Evolutionary conservation across 1,140 invertebrate species (phyloP).

Genomic region (Protaetia brevitarsis): DNA sequence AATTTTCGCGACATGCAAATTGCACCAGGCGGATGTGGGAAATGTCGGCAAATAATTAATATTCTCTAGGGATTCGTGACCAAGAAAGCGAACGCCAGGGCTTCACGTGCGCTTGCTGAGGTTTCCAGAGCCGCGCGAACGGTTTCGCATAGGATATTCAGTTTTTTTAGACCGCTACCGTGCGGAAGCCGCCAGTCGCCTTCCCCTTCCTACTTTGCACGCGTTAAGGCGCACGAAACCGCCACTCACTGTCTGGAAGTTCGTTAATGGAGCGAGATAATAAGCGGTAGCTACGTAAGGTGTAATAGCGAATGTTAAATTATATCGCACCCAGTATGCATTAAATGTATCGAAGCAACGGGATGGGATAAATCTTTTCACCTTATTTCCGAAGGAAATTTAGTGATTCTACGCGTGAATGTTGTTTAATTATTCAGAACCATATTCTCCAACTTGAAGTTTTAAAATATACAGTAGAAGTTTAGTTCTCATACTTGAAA

Average conservation of each 20-base stretch:
- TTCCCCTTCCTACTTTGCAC: background rate
- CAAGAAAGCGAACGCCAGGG: background rate
- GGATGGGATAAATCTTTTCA: too few relatives aligned
- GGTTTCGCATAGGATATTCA: background rate
- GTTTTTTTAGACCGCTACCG: too few relatives aligned
- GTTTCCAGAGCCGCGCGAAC: background rate
- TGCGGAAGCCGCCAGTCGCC: too few relatives aligned
- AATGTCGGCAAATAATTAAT: constrained; percentile 6
- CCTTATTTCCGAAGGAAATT: background rate
- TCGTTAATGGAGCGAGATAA: background rate
- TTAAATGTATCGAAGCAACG: background rate
- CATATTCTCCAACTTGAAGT: too few relatives aligned
- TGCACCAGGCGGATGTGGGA: background rate
- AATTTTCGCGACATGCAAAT: background rate
- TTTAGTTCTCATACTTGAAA: too few relatives aligned
- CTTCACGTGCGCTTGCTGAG: background rate
- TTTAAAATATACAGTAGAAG: too few relatives aligned
- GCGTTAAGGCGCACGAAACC: background rate
- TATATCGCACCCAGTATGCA: background rate
- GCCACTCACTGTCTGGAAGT: background rate
- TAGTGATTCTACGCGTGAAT: background rate
- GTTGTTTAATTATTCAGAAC: background rate
- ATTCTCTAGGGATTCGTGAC: background rate
- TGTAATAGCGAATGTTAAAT: background rate
- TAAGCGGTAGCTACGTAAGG: background rate